Conservation (phyloP, 2,888 invertebrate species). For the Lypha dubia region DNA sequence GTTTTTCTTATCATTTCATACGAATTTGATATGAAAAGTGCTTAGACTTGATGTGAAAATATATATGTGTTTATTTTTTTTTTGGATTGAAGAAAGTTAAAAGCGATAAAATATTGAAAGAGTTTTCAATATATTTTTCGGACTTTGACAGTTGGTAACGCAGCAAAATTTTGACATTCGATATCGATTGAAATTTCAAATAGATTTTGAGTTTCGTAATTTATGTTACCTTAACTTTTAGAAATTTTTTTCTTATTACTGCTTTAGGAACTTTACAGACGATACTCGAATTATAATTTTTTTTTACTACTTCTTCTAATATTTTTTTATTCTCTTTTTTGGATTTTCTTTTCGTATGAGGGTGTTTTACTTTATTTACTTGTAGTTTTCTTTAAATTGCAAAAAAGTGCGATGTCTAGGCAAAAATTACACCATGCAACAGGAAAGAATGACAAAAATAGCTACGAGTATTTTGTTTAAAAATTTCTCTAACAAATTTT, state of each 20-base stretch:
- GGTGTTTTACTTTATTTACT: slow-evolving; percentile 49
- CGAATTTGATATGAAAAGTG: slow-evolving; percentile 3
- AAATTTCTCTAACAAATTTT: too few relatives aligned
- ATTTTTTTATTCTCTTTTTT: slow-evolving; percentile 2
- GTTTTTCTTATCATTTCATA: neutral
- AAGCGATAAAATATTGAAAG: neutral
- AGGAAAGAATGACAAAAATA: too few relatives aligned
- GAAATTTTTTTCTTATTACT: neutral
- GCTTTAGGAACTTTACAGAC: neutral
- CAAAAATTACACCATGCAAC: too few relatives aligned
- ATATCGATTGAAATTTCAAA: too few relatives aligned
- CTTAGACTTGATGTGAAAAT: neutral
- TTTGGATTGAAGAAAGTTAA: neutral
- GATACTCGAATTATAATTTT: neutral
- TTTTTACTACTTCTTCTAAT: neutral
- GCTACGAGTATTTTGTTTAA: too few relatives aligned
- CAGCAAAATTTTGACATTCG: neutral
- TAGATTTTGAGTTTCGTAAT: too few relatives aligned
- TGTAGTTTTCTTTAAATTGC: slow-evolving; percentile 16
- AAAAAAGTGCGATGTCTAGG: neutral
- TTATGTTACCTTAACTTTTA: too few relatives aligned
- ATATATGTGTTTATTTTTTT: too few relatives aligned
- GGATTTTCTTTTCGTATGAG: slow-evolving; percentile 33
- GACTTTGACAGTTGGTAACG: too few relatives aligned
- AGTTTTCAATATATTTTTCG: too few relatives aligned